Conservation (phyloP, 2,797 vertebrate genomes). For the Notamacropus eugenii region DNA sequence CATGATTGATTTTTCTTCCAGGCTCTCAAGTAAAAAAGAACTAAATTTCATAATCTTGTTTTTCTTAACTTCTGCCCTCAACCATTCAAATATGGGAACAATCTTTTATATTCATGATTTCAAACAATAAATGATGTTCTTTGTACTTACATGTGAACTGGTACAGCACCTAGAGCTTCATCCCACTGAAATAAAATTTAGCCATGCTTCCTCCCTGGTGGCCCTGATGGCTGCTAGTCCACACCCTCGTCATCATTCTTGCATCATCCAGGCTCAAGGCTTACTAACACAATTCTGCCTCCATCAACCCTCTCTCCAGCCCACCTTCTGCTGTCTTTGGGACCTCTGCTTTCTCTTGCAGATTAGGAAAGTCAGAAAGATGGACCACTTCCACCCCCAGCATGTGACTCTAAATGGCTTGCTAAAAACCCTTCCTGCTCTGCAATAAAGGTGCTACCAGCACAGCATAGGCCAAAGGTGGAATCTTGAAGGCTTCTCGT, state of each 20-base stretch:
- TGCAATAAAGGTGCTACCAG: background rate
- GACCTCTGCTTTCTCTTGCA: background rate
- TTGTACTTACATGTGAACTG: background rate
- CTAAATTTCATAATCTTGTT: background rate
- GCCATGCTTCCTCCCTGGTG: background rate
- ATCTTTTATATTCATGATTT: background rate
- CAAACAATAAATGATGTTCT: background rate
- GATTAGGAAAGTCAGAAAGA: background rate
- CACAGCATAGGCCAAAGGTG: background rate
- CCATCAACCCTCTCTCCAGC: background rate
- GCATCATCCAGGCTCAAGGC: background rate
- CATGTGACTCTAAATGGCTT: background rate
- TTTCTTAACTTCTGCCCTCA: background rate
- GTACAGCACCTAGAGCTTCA: background rate
- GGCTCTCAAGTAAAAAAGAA: background rate
- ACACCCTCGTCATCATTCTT: background rate
- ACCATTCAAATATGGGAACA: background rate
- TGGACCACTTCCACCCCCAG: background rate
- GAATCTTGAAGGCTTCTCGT: background rate
- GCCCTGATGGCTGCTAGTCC: background rate
- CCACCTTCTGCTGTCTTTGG: background rate
- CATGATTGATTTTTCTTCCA: constrained; percentile 19
- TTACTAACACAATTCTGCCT: background rate
- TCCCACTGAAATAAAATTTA: background rate
- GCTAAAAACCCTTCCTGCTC: background rate